A percentile compares a stretch with the other conserved stretches of the same genome.
These are phyloP conservation scores for Listrodromus nycthemerus DNA, from an alignment of 2,888 invertebrate genomes.

Conservation along the genomic window DNA sequence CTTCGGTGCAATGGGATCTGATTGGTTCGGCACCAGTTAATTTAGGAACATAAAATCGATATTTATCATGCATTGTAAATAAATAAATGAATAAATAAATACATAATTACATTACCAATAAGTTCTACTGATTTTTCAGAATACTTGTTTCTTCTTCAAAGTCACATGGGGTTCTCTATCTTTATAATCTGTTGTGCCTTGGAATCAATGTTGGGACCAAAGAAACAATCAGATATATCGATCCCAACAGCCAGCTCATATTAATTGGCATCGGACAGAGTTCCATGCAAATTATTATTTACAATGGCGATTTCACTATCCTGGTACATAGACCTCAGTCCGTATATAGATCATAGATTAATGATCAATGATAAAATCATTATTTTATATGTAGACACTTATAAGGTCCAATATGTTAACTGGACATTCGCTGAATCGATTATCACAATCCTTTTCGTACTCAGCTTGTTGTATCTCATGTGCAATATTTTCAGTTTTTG, in stretches of 20 bases:
- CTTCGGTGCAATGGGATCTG: conserved; percentile 93
- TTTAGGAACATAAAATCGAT: conserved; percentile 50
- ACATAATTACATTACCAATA: background rate
- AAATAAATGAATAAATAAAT: conserved; percentile 51
- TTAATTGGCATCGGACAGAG: background rate
- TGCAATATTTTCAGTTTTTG: conserved; percentile 86
- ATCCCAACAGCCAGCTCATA: background rate
- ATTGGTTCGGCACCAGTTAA: conserved; percentile 89
- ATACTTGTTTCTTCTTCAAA: background rate
- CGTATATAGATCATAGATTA: too few relatives aligned
- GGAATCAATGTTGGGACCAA: background rate
- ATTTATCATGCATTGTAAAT: conserved; percentile 56
- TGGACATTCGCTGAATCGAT: conserved; percentile 85
- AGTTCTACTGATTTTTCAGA: background rate
- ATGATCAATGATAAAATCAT: background rate
- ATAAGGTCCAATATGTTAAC: conserved; percentile 86
- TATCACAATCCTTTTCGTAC: conserved; percentile 84
- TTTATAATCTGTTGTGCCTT: background rate
- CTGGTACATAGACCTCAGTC: background rate
- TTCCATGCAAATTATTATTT: background rate
- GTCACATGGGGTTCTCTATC: background rate
- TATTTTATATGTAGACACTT: conserved; percentile 65
- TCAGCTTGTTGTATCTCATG: conserved; percentile 86
- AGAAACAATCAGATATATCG: background rate
- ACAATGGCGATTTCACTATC: background rate